These are phyloP conservation scores for Microtus oregoni DNA, from an alignment of 2,113 vertebrate genomes.

Conservation along the genomic window DNA sequence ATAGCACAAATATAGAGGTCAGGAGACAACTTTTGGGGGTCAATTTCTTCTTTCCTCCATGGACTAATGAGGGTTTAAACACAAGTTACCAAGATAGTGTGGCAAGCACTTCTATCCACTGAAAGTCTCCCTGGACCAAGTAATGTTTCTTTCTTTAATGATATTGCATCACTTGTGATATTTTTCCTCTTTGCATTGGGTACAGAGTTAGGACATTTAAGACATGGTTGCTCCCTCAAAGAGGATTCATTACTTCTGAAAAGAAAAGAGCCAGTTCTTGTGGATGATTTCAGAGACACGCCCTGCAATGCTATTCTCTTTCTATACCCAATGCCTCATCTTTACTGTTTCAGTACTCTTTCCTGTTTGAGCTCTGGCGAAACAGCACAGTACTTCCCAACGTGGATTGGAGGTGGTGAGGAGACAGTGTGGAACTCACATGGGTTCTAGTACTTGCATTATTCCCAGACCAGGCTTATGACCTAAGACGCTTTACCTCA, in stretches of 20 bases:
- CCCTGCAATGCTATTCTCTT: neutral
- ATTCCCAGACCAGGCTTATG: neutral
- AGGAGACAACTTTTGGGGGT: neutral
- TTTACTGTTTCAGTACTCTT: conserved; percentile 37
- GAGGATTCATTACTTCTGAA: neutral
- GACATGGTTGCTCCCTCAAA: neutral
- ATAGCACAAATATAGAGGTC: neutral
- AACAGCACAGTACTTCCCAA: conserved; percentile 3
- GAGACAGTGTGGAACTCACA: neutral
- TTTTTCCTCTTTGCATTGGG: conserved; percentile 16
- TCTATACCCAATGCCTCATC: neutral
- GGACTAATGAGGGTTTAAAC: neutral
- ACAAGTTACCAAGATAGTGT: neutral
- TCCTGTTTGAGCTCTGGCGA: neutral
- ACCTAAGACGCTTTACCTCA: neutral
- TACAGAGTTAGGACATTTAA: neutral
- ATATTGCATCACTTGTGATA: neutral
- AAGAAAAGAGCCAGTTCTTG: neutral
- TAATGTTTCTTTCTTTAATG: conserved; percentile 39
- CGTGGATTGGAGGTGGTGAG: neutral
- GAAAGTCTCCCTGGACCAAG: neutral
- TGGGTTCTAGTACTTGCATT: neutral
- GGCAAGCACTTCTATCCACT: neutral
- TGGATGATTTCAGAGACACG: neutral
- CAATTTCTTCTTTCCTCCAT: neutral